A percentile compares a stretch with the other conserved stretches of the same genome.
These are phyloP conservation scores for Temnothorax longispinosus DNA, from an alignment of 1,140 invertebrate genomes.

Conservation along the genomic window DNA sequence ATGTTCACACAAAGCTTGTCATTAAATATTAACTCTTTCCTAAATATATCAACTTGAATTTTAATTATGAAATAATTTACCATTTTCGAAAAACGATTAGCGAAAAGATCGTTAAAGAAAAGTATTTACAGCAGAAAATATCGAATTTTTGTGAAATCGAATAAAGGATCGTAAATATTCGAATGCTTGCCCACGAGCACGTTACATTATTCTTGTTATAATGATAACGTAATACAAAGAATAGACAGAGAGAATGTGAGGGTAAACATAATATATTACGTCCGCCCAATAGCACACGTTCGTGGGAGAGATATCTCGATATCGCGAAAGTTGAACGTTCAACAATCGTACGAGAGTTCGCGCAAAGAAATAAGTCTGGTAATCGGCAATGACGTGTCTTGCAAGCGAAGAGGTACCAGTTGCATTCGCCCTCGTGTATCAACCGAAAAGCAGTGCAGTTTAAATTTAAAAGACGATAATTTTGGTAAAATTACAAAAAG, in stretches of 20 bases:
- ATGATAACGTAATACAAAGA: conserved; percentile 28
- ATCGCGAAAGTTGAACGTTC: not conserved
- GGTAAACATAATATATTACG: not conserved
- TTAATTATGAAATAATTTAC: not conserved
- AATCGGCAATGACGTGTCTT: not conserved
- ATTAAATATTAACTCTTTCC: conserved; percentile 1
- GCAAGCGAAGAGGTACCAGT: not conserved
- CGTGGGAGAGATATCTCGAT: conserved; percentile 5
- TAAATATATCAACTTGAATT: not conserved
- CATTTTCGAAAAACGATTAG: not conserved
- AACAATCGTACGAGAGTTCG: not conserved
- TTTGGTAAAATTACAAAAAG: not conserved
- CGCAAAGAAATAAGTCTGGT: not conserved
- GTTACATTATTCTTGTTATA: not conserved
- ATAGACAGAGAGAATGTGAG: not conserved
- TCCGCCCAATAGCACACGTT: not conserved
- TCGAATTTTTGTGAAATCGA: not conserved
- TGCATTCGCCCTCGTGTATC: not conserved
- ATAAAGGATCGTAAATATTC: conserved; percentile 11
- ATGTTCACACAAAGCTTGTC: not conserved
- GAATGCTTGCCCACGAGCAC: not conserved
- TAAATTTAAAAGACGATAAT: not conserved
- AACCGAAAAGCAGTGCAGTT: not conserved
- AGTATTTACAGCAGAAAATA: not conserved
- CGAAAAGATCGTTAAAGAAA: not conserved